Evolutionary conservation across 2,888 invertebrate genomes (phyloP).

Genomic region (Cephus rjabovi): DNA sequence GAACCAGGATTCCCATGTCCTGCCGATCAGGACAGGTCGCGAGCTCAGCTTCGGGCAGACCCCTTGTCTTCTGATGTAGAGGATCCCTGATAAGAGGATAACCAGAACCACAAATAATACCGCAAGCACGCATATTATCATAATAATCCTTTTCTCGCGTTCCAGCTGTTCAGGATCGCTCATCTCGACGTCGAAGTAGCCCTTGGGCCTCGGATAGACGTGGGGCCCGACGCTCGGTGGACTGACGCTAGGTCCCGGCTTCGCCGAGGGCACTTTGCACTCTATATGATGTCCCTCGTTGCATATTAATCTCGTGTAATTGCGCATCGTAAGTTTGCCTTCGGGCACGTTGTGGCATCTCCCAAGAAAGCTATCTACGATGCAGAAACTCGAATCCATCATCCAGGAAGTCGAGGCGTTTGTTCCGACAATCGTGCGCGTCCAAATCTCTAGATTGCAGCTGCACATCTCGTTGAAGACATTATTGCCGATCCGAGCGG

Average conservation of each 20-base stretch:
- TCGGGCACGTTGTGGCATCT: constrained; percentile 75
- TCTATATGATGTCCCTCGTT: constrained; percentile 67
- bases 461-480: constrained; percentile 74
- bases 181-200: constrained; percentile 62
- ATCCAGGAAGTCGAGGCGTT: constrained; percentile 66
- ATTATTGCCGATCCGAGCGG: constrained; percentile 71
- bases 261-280: constrained; percentile 71
- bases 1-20: constrained; percentile 48
- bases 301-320: constrained; percentile 74
- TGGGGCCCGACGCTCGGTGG: constrained; percentile 63
- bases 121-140: constrained; percentile 56
- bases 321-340: constrained; percentile 73
- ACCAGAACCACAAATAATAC: constrained; percentile 54
- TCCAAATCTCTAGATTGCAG: constrained; percentile 74
- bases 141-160: constrained; percentile 59
- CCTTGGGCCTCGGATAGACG: constrained; percentile 57
- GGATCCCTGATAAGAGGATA: constrained; percentile 55
- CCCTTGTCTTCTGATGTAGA: constrained; percentile 59
- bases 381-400: constrained; percentile 73
- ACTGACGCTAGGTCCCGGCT: constrained; percentile 56
- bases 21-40: constrained; percentile 49
- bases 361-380: constrained; percentile 71
- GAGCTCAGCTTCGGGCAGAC: constrained; percentile 61
- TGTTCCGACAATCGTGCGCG: constrained; percentile 68
- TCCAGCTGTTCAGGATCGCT: constrained; percentile 60